Conservation (phyloP, 2,797 vertebrate genomes). For the Chloroceryle amazona region DNA sequence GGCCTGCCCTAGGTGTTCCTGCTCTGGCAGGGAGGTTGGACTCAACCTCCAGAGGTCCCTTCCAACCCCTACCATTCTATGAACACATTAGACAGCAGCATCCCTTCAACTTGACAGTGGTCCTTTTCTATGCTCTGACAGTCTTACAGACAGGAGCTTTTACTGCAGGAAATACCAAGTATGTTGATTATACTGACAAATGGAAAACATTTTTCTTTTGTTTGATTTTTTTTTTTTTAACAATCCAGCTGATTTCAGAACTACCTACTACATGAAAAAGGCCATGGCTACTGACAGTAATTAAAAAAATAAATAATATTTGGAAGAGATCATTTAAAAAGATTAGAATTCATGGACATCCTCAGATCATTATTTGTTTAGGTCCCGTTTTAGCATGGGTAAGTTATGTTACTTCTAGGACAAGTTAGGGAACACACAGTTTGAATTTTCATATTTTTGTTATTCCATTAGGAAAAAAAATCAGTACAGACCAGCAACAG, state of each 20-base stretch:
- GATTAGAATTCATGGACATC: not conserved
- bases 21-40: too few species aligned
- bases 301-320: not conserved
- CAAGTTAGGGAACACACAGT: not conserved
- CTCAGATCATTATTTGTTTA: not conserved
- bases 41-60: too few species aligned
- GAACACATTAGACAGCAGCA: not conserved
- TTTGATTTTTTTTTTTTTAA: not conserved
- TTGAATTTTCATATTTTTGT: not conserved
- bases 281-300: not conserved
- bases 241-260: conserved; percentile 34
- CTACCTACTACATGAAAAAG: not conserved
- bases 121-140: not conserved
- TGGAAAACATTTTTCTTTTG: not conserved
- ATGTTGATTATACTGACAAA: not conserved
- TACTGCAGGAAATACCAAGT: not conserved
- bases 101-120: not conserved
- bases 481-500: not conserved
- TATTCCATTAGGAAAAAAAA: not conserved
- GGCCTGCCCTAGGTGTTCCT: too few species aligned
- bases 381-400: not conserved
- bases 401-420: not conserved
- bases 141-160: not conserved
- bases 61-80: too few species aligned
- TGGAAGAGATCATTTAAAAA: not conserved